phyloP scores from a whole-genome alignment of 2,888 invertebrate species.

The Hyles lineata region DNA sequence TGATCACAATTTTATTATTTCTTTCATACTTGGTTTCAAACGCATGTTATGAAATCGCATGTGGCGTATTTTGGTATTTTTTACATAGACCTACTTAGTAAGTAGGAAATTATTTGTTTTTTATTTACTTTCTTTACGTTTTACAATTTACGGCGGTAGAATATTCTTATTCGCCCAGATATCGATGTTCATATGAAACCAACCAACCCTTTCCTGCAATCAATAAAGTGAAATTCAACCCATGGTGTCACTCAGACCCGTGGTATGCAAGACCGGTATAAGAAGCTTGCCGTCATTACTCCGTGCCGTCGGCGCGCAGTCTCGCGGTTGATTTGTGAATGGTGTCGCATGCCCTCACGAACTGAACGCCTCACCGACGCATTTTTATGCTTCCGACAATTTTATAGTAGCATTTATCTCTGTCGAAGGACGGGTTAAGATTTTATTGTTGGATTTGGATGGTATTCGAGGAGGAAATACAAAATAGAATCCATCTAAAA shows the following conservation, averaged over 20 bases:
- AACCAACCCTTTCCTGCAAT: neutral
- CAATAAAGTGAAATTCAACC: neutral
- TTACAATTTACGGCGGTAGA: too few species aligned
- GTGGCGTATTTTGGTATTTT: too few species aligned
- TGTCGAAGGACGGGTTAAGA: neutral
- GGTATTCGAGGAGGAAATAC: neutral
- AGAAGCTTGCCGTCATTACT: slow-evolving; percentile 40
- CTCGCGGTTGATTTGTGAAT: slow-evolving; percentile 62
- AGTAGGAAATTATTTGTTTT: too few species aligned
- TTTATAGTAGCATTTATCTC: neutral
- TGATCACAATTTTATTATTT: neutral
- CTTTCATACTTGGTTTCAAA: too few species aligned
- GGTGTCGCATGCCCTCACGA: slow-evolving; percentile 59
- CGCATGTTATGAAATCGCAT: too few species aligned
- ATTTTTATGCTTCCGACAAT: slow-evolving; percentile 29
- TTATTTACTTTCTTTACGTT: too few species aligned
- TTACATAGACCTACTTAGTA: too few species aligned
- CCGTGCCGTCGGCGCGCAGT: slow-evolving; percentile 33
- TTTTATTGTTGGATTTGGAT: neutral
- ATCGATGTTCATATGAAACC: too few species aligned
- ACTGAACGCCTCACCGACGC: slow-evolving; percentile 35
- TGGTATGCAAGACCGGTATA: slow-evolving; percentile 54
- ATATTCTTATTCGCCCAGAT: too few species aligned
- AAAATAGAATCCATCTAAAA: neutral
- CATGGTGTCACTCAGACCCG: slow-evolving; percentile 26